phyloP scores from a whole-genome alignment of 2,888 invertebrate genomes.

The Brachyptera risi region DNA sequence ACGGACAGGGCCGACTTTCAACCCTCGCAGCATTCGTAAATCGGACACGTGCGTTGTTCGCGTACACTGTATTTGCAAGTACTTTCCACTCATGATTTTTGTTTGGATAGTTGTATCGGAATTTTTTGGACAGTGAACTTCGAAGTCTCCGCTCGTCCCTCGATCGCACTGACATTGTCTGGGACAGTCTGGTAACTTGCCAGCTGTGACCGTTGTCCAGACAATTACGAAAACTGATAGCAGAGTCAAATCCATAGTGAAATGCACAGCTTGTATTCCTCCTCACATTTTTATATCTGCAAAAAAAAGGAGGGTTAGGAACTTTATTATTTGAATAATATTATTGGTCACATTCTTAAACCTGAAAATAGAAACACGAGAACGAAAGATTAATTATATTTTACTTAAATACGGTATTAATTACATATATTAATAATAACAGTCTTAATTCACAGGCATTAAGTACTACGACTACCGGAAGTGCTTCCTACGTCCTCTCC shows the following conservation, averaged over 20 bases:
- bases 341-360: no score
- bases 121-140: not conserved
- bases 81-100: not conserved
- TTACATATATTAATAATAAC: no score
- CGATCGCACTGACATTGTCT: not conserved
- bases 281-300: not conserved
- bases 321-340: no score
- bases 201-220: not conserved
- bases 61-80: not conserved
- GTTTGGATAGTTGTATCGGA: not conserved
- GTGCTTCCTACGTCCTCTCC: no score
- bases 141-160: not conserved
- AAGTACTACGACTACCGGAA: no score
- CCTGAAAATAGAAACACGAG: no score
- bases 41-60: constrained; percentile 36
- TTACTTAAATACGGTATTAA: no score
- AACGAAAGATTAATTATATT: no score
- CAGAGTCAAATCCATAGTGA: not conserved
- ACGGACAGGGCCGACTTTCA: constrained; percentile 48
- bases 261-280: no score
- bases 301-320: no score
- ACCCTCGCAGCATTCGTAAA: constrained; percentile 48
- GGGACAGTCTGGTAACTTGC: not conserved
- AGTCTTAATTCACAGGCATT: no score
- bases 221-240: not conserved